These are phyloP conservation scores for Butorides virescens DNA, from an alignment of 2,113 vertebrate genomes.

Conservation along the genomic window DNA sequence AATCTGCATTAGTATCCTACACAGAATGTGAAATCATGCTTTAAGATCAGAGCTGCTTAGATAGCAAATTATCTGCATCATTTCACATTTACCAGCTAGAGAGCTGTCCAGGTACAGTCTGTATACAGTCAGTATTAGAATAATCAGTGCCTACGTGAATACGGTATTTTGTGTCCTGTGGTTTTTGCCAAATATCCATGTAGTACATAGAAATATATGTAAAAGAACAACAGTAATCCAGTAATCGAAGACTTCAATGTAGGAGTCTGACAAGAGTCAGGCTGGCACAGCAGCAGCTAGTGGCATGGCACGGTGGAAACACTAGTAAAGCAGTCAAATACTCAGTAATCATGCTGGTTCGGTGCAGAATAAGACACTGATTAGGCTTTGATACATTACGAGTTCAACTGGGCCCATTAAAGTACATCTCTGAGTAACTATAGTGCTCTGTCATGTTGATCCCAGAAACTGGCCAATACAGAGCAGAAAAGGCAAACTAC, in stretches of 20 bases:
- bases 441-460: not conserved
- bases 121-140: slow-evolving; percentile 16
- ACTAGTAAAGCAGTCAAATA: not conserved
- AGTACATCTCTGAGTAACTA: not conserved
- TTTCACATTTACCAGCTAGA: slow-evolving; percentile 53
- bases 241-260: not conserved
- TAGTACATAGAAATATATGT: not conserved
- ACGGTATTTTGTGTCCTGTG: not conserved
- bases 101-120: slow-evolving; percentile 53
- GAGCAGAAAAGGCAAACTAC: not conserved
- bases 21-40: slow-evolving; percentile 47
- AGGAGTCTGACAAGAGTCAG: not conserved
- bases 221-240: slow-evolving; percentile 4
- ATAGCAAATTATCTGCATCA: slow-evolving; percentile 66
- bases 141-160: not conserved
- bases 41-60: slow-evolving; percentile 59
- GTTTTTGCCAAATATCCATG: slow-evolving; percentile 31
- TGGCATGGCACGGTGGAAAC: not conserved
- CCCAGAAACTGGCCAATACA: not conserved
- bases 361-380: not conserved
- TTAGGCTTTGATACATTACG: not conserved
- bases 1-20: slow-evolving; percentile 47
- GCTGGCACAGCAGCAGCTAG: slow-evolving; percentile 10
- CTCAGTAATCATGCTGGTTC: not conserved
- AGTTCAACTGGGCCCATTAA: not conserved